Conservation (phyloP, 1,140 invertebrate genomes). For the Ips typographus region DNA sequence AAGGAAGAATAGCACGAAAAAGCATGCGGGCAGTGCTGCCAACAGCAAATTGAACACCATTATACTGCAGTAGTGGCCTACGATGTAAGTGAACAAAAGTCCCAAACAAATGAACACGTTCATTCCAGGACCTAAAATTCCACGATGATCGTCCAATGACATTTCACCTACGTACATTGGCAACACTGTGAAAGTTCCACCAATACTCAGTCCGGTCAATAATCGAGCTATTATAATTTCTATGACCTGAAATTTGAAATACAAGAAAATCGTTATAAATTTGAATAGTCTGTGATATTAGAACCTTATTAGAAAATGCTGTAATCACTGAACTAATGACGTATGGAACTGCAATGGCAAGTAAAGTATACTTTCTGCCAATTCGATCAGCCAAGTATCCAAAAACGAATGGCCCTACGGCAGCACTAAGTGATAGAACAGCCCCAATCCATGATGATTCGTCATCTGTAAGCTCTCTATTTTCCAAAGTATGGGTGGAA, state of each 20-base stretch:
- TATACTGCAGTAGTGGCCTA: slow-evolving; percentile 63
- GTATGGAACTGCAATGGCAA: slow-evolving; percentile 50
- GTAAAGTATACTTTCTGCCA: slow-evolving; percentile 53
- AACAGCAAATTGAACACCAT: slow-evolving; percentile 55
- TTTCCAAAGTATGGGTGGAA: slow-evolving; percentile 36
- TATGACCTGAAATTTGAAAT: slow-evolving; percentile 56
- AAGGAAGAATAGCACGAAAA: slow-evolving; percentile 56
- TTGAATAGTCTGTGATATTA: neutral
- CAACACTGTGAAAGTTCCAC: slow-evolving; percentile 55
- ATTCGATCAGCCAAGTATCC: slow-evolving; percentile 51
- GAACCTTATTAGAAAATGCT: slow-evolving; percentile 67
- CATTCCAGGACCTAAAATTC: slow-evolving; percentile 38
- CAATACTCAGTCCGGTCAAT: slow-evolving; percentile 53
- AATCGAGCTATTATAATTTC: slow-evolving; percentile 62
- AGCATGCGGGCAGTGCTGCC: slow-evolving; percentile 53
- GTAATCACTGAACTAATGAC: slow-evolving; percentile 31
- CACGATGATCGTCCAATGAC: slow-evolving; percentile 47
- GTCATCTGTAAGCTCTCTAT: slow-evolving; percentile 30
- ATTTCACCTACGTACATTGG: slow-evolving; percentile 58
- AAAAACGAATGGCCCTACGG: slow-evolving; percentile 51
- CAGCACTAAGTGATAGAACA: slow-evolving; percentile 76
- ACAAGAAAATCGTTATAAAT: neutral
- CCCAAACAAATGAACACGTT: slow-evolving; percentile 44
- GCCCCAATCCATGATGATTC: slow-evolving; percentile 48
- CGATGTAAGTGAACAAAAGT: slow-evolving; percentile 53